These are phyloP conservation scores for Esperia sulphurella DNA, from an alignment of 2,888 invertebrate species.

Conservation along the genomic window DNA sequence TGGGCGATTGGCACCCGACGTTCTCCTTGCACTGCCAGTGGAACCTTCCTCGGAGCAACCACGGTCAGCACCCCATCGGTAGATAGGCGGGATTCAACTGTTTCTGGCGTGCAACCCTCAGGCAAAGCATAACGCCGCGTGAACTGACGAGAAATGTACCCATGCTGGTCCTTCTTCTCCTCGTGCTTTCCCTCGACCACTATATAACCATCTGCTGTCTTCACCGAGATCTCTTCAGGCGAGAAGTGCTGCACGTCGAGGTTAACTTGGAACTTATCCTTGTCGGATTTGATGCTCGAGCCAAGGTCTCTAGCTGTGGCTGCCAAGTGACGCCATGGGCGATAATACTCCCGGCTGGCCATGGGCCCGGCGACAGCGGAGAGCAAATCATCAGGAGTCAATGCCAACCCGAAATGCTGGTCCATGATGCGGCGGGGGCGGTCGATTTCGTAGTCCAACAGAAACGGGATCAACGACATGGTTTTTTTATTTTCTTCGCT, in stretches of 20 bases:
- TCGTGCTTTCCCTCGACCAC: slow-evolving; percentile 89
- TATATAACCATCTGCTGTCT: slow-evolving; percentile 83
- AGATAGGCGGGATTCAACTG: slow-evolving; percentile 86
- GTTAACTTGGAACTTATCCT: slow-evolving; percentile 82
- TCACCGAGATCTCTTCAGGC: slow-evolving; percentile 87
- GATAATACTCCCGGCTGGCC: slow-evolving; percentile 51
- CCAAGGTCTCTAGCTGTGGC: slow-evolving; percentile 69
- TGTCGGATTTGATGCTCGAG: slow-evolving; percentile 72
- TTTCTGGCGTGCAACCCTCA: slow-evolving; percentile 83
- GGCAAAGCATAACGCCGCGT: slow-evolving; percentile 84
- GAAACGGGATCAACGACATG: slow-evolving; percentile 74
- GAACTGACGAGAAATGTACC: slow-evolving; percentile 86
- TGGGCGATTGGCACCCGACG: slow-evolving; percentile 19
- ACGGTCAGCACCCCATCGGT: slow-evolving; percentile 87
- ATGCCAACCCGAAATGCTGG: slow-evolving; percentile 75
- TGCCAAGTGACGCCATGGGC: slow-evolving; percentile 66
- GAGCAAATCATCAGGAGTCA: slow-evolving; percentile 71
- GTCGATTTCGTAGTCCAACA: slow-evolving; percentile 55
- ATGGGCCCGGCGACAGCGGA: slow-evolving; percentile 36
- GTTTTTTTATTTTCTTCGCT: slow-evolving; percentile 15
- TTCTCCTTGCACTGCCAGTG: slow-evolving; percentile 35
- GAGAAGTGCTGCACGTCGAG: slow-evolving; percentile 88
- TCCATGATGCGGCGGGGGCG: slow-evolving; percentile 69
- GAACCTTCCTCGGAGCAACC: slow-evolving; percentile 74
- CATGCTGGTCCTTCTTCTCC: slow-evolving; percentile 87